Evolutionary conservation across 2,113 vertebrate genomes (phyloP).

Genomic region (Epinephelus moara): DNA sequence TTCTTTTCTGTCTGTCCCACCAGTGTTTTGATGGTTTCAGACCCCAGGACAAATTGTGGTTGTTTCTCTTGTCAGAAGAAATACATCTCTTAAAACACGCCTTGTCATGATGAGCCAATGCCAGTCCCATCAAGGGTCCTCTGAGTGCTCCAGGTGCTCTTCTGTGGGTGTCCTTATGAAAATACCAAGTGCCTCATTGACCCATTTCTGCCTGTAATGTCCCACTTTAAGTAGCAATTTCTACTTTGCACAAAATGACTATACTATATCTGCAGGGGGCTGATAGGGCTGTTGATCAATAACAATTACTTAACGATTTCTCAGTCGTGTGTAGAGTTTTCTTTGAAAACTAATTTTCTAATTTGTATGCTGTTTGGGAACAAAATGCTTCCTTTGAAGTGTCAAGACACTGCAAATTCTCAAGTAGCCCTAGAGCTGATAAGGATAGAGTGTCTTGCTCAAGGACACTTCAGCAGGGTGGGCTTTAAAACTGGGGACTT

Average conservation of each 20-base stretch:
- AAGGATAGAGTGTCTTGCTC: not conserved
- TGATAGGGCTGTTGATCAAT: constrained; percentile 38
- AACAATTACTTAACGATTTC: constrained; percentile 29
- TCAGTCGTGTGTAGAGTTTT: not conserved
- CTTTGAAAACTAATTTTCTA: not conserved
- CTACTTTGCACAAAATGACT: constrained; percentile 8
- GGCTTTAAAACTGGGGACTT: not conserved
- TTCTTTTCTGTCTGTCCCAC: constrained; percentile 7
- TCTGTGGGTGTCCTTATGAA: constrained; percentile 18
- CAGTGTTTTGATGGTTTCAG: constrained; percentile 33
- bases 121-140: not conserved
- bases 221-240: constrained; percentile 23
- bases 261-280: constrained; percentile 18
- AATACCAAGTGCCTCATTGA: constrained; percentile 22
- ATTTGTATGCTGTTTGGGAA: not conserved
- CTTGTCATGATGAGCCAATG: constrained; percentile 6
- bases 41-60: constrained; percentile 11
- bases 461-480: constrained; percentile 6
- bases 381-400: not conserved
- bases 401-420: not conserved
- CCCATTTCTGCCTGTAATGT: constrained; percentile 12
- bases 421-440: not conserved
- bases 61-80: constrained; percentile 36
- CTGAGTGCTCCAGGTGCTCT: constrained; percentile 15
- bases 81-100: not conserved